Evolutionary conservation across 2,113 vertebrate species (phyloP).

Genomic region (Platysteira castanea): DNA sequence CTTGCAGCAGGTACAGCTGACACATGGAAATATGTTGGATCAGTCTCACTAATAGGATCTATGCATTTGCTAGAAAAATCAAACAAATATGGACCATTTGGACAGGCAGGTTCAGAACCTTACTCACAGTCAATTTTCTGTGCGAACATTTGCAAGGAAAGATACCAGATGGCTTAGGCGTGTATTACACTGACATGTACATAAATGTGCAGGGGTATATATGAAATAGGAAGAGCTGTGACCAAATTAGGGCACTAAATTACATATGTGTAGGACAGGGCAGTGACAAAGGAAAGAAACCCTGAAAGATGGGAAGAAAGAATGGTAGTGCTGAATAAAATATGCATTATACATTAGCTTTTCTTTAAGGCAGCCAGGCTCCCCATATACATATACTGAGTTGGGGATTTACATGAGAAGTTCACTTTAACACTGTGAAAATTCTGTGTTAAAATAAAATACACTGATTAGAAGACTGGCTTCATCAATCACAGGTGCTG

Average conservation of each 20-base stretch:
- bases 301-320: neutral
- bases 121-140: slow-evolving; percentile 57
- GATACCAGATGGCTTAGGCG: slow-evolving; percentile 56
- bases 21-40: slow-evolving; percentile 65
- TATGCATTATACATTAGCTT: neutral
- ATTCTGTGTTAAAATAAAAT: slow-evolving; percentile 6
- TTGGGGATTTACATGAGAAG: slow-evolving; percentile 20
- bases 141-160: slow-evolving; percentile 59
- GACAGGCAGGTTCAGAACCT: slow-evolving; percentile 59
- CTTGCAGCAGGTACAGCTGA: slow-evolving; percentile 69
- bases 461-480: neutral
- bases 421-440: slow-evolving; percentile 35
- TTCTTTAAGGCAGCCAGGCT: neutral
- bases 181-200: slow-evolving; percentile 48
- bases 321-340: neutral
- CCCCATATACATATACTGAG: neutral
- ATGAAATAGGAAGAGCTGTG: neutral
- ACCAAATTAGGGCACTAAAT: neutral
- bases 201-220: slow-evolving; percentile 22
- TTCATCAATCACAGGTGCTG: slow-evolving; percentile 29
- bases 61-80: slow-evolving; percentile 54
- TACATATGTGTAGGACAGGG: neutral
- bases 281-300: neutral
- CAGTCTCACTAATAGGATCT: slow-evolving; percentile 52
- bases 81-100: slow-evolving; percentile 54